These are phyloP conservation scores for Vollenhovia emeryi DNA, from an alignment of 1,140 invertebrate species.

Conservation along the genomic window DNA sequence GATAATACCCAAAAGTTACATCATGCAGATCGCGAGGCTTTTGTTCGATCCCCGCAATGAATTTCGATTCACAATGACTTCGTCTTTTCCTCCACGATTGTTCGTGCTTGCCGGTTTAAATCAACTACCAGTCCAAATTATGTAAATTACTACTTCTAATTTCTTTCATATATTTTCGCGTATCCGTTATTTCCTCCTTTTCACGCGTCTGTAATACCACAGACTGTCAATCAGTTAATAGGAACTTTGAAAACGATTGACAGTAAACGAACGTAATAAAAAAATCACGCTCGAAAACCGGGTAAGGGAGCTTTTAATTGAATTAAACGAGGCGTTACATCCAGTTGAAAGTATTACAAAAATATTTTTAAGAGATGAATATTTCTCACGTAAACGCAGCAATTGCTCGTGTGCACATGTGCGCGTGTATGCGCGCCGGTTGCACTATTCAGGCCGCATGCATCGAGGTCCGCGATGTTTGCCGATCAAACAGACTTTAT, in stretches of 20 bases:
- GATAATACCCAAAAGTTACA: slow-evolving; percentile 59
- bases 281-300: neutral
- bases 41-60: slow-evolving; percentile 16
- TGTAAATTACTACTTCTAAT: neutral
- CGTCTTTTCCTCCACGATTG: neutral
- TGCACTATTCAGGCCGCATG: slow-evolving; percentile 53
- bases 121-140: neutral
- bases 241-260: neutral
- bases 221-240: neutral
- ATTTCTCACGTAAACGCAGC: neutral
- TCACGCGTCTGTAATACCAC: neutral
- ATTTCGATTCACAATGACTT: neutral
- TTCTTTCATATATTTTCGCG: neutral
- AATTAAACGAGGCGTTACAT: slow-evolving; percentile 21
- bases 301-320: neutral
- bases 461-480: slow-evolving; percentile 70
- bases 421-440: slow-evolving; percentile 23
- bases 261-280: neutral
- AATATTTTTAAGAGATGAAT: slow-evolving; percentile 15
- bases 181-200: neutral
- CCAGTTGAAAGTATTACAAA: neutral
- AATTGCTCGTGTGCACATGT: neutral
- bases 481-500: slow-evolving; percentile 78
- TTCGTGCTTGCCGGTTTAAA: neutral
- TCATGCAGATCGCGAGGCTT: neutral